Base-by-base conservation (phyloP, 2,797 vertebrate genomes). In the Carcharodon carcharias region DNA sequence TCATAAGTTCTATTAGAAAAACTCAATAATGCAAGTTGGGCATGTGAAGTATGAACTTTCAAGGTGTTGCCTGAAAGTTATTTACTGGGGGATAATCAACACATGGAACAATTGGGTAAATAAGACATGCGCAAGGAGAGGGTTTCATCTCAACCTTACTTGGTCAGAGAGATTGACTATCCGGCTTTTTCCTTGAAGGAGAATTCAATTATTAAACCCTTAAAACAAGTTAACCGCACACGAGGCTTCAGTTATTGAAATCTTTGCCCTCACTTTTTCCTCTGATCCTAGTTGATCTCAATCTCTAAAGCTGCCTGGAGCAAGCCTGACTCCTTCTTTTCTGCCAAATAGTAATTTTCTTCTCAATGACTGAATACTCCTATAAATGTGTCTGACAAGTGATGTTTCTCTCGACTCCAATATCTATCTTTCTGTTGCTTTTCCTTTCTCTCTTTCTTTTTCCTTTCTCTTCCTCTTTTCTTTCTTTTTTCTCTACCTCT, bases 341-440 rank as follows among this genome's bases (percentile, higher is more conserved):
- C 54, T 89, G 54, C 87, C 50, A 89, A 58, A 89, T 89, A 89
- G 28, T 89, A 35, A 89, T 58, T 89, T 89, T 56, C 54, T 89
- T 54, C 56, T 35, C 87, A 58, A 58, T 89, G 87, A 56, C 40
- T 50, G 40, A 85, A 9, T 3, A 45, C 54, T 89, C 28, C 54
- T 31, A 58, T 89, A 89, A 58, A 89, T 58, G 54, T 35, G 28
- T 58, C 87, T 58, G 54, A 56, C 31, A 58, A 31, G 54, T 89
- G 31, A 58, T 31, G 2, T 58, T 89, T 89, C 54, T 14, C 87
- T 89, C 56, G 3, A 8, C 31, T 89, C 50, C 26, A 31, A 58
- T 58, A 89, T 85, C 45, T 50, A 18, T 58, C 3, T 56, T 35
- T 89, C 54, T 58, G 9, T 58, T 14, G 23, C 23, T 31, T 56